These are phyloP conservation scores for Hermatobates lingyangjiaoensis DNA, from an alignment of 1,140 invertebrate genomes.

Conservation along the genomic window DNA sequence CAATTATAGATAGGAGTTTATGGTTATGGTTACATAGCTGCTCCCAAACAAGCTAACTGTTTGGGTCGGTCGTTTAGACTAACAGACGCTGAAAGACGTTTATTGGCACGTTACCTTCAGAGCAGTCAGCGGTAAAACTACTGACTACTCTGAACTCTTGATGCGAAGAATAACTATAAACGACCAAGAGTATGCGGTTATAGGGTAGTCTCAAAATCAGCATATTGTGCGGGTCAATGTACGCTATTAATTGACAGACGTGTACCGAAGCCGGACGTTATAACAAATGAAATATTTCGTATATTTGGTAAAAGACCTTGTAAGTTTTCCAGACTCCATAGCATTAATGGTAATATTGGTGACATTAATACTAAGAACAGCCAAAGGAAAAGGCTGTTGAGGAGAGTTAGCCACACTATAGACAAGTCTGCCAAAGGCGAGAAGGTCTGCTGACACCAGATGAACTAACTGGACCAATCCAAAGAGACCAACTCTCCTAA, in stretches of 20 bases:
- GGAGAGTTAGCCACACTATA: conserved; percentile 31
- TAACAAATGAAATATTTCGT: conserved; percentile 10
- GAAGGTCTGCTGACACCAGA: conserved; percentile 24
- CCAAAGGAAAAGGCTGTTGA: conserved; percentile 34
- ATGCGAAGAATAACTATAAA: neutral
- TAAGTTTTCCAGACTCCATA: conserved; percentile 29
- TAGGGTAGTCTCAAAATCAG: neutral
- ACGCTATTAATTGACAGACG: neutral
- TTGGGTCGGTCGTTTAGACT: too few relatives aligned
- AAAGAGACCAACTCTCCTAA: conserved; percentile 31
- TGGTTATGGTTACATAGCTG: too few relatives aligned
- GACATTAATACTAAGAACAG: conserved; percentile 34
- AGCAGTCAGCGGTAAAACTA: neutral
- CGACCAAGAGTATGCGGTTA: neutral
- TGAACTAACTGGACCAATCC: conserved; percentile 31
- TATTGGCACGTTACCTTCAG: neutral
- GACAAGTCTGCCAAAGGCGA: conserved; percentile 26
- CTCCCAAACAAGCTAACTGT: too few relatives aligned
- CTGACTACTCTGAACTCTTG: neutral
- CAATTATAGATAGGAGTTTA: too few relatives aligned
- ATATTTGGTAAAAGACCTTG: conserved; percentile 25
- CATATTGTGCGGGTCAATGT: neutral
- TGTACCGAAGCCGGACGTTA: too few relatives aligned
- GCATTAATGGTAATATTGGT: conserved; percentile 32
- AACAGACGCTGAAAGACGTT: too few relatives aligned